Evolutionary conservation across 2,113 vertebrate genomes (phyloP).

Genomic region (Polypterus senegalus): DNA sequence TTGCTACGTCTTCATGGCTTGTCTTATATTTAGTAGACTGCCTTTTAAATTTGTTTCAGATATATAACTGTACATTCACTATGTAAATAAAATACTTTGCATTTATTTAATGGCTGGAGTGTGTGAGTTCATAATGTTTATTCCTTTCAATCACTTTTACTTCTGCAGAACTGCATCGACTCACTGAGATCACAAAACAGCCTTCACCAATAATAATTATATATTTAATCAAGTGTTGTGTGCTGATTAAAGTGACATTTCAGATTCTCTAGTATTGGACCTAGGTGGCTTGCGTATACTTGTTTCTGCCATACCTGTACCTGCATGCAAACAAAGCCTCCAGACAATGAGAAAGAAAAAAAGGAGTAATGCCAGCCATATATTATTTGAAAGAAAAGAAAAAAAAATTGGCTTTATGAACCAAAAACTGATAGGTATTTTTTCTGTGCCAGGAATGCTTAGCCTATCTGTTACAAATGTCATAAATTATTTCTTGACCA

Average conservation of each 20-base stretch:
- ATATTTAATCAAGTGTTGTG: conserved; percentile 50
- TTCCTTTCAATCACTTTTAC: not conserved
- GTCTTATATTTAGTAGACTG: not conserved
- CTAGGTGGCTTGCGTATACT: no score
- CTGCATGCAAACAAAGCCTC: no score
- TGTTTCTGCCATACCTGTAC: no score
- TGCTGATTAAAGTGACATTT: conserved; percentile 43
- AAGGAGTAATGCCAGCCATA: not conserved
- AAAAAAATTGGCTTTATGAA: not conserved
- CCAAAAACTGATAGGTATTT: not conserved
- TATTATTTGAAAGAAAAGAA: not conserved
- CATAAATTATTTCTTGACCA: conserved; percentile 81
- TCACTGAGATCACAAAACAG: conserved; percentile 11
- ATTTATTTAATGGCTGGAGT: no score
- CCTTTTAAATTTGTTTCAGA: conserved; percentile 3
- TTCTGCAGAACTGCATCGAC: conserved; percentile 36
- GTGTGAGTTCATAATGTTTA: no score
- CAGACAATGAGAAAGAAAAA: no score
- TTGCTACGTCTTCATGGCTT: not conserved
- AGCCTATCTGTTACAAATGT: conserved; percentile 51
- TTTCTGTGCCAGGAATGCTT: conserved; percentile 17
- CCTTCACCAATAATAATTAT: conserved; percentile 55
- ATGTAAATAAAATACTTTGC: no score
- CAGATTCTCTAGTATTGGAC: conserved; percentile 32
- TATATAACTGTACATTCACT: no score